Percentiles rank a stretch among this genome's conserved stretches.
Conservation (phyloP, 2,797 vertebrate species). For the Catostomus latipinnis region DNA sequence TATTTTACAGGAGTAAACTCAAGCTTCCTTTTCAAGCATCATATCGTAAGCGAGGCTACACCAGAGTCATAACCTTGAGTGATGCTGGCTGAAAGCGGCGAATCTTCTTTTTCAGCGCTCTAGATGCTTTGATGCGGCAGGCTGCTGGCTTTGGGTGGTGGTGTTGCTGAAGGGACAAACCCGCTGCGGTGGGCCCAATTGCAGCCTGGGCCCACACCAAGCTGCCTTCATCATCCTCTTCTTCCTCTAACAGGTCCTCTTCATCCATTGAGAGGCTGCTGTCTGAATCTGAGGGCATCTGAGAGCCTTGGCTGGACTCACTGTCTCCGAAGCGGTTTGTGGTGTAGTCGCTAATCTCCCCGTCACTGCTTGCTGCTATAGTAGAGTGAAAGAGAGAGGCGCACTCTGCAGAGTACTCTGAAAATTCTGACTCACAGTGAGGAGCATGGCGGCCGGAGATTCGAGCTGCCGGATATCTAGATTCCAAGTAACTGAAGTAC, state of each 20-base stretch:
- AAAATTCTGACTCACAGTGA: conserved; percentile 81
- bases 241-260: conserved; percentile 70
- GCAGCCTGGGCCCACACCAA: conserved; percentile 81
- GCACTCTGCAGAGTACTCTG: conserved; percentile 85
- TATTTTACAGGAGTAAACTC: conserved; percentile 15
- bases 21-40: conserved; percentile 11
- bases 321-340: conserved; percentile 88
- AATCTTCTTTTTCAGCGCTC: conserved; percentile 94
- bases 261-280: conserved; percentile 79
- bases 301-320: conserved; percentile 86
- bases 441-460: conserved; percentile 66
- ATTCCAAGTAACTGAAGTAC: conserved; percentile 71
- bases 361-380: conserved; percentile 86
- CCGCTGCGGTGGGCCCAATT: conserved; percentile 70
- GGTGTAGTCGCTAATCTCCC: conserved; percentile 87
- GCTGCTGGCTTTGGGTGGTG: conserved; percentile 80
- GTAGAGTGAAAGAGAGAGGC: conserved; percentile 87
- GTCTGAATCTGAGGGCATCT: conserved; percentile 71
- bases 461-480: conserved; percentile 78
- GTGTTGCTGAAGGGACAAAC: conserved; percentile 68
- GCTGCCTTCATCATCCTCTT: conserved; percentile 67
- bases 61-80: conserved; percentile 94
- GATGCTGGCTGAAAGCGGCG: conserved; percentile 91
- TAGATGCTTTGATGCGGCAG: conserved; percentile 93
- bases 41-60: conserved; percentile 71